phyloP scores from a whole-genome alignment of 2,888 invertebrate genomes.

The Tetheella fluctuosa region DNA sequence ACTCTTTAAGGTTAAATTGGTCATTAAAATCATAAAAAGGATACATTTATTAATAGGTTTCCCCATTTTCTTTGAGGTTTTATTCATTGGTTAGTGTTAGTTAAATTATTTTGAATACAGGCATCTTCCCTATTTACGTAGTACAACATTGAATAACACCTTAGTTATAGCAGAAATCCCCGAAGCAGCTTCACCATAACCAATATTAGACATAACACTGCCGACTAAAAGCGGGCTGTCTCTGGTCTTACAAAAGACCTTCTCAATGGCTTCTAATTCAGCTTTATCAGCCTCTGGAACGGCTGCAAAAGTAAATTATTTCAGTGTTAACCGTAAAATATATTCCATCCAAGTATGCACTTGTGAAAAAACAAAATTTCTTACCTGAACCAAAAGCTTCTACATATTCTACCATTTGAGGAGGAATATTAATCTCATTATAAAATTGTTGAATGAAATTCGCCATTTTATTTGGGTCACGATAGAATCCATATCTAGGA shows the following conservation, averaged over 20 bases:
- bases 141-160: too few species aligned
- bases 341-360: too few species aligned
- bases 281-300: conserved; percentile 85
- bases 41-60: too few species aligned
- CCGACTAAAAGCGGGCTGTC: conserved; percentile 84
- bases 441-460: conserved; percentile 82
- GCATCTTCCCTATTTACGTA: too few species aligned
- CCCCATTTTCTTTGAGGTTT: too few species aligned
- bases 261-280: conserved; percentile 86
- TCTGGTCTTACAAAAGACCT: conserved; percentile 82
- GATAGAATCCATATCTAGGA: conserved; percentile 80
- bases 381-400: conserved; percentile 92
- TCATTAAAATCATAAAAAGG: too few species aligned
- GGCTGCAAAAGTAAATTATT: conserved; percentile 35
- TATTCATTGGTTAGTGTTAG: too few species aligned
- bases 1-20: too few species aligned
- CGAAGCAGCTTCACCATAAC: conserved; percentile 71
- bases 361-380: neutral
- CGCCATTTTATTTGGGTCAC: conserved; percentile 75
- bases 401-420: conserved; percentile 87
- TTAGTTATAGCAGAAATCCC: conserved; percentile 85
- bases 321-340: neutral
- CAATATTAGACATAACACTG: conserved; percentile 78
- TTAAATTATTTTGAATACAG: too few species aligned
- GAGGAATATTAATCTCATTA: conserved; percentile 85